A percentile compares a stretch with the other conserved stretches of the same genome.
These are phyloP conservation scores for Vicugna pacos DNA, from an alignment of 2,113 vertebrate species.

Conservation along the genomic window DNA sequence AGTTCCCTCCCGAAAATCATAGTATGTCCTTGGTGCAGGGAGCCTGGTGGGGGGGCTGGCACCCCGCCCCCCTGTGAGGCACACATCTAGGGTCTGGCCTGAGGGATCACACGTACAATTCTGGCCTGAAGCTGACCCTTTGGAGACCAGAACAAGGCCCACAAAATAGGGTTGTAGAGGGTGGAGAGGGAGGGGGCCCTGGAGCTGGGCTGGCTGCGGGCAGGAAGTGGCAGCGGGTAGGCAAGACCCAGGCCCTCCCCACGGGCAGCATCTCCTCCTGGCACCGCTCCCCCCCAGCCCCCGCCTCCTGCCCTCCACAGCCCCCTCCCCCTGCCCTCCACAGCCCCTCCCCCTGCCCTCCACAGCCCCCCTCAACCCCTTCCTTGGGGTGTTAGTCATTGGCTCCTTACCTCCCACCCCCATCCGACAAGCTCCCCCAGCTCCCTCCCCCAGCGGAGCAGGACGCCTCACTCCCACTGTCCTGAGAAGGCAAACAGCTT, in stretches of 20 bases:
- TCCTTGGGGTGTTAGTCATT: not conserved
- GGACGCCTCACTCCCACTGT: not conserved
- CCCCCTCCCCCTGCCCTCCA: not conserved
- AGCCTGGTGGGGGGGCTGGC: rapidly evolving
- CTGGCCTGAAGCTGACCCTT: not conserved
- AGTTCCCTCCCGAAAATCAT: not conserved
- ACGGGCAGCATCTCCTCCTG: not conserved
- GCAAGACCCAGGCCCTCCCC: rapidly evolving
- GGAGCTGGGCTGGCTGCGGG: not conserved
- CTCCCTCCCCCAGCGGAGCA: rapidly evolving
- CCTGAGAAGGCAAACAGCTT: rapidly evolving
- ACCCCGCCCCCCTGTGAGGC: rapidly evolving
- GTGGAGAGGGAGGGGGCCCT: not conserved
- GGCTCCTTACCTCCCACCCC: rapidly evolving
- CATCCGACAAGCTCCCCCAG: not conserved
- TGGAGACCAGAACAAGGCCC: too few relatives aligned
- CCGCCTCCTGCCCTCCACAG: too few relatives aligned
- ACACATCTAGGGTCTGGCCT: not conserved
- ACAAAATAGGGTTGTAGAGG: rapidly evolving
- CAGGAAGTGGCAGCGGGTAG: not conserved
- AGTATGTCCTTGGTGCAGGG: rapidly evolving
- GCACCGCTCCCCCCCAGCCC: not conserved
- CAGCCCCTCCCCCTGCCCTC: not conserved
- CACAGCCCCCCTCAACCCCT: too few relatives aligned
- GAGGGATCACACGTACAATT: not conserved